Conservation (phyloP, 2,888 invertebrate genomes). For the Leptinotarsa haldemani region DNA sequence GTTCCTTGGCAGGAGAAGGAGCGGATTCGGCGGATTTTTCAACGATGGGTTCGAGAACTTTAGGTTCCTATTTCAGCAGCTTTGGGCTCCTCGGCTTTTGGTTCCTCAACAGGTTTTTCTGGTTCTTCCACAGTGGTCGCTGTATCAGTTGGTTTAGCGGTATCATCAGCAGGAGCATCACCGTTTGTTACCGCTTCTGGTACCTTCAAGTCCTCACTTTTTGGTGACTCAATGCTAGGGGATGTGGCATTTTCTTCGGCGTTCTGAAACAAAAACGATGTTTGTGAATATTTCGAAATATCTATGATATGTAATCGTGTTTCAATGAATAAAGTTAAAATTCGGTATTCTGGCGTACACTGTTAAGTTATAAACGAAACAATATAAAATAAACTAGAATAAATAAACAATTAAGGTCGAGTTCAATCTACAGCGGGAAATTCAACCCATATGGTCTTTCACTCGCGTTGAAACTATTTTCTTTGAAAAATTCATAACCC, state of each 20-base stretch:
- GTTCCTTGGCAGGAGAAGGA: slow-evolving; percentile 50
- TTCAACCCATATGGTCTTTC: neutral
- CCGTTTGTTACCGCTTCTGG: slow-evolving; percentile 49
- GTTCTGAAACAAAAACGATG: slow-evolving; percentile 56
- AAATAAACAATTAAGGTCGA: neutral
- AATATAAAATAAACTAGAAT: neutral
- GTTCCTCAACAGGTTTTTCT: slow-evolving; percentile 34
- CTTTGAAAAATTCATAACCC: slow-evolving; percentile 1
- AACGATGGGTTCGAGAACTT: slow-evolving; percentile 46
- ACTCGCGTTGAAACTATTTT: neutral
- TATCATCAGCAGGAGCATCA: slow-evolving; percentile 45
- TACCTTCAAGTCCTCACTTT: slow-evolving; percentile 50
- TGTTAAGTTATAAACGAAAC: neutral
- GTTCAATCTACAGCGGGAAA: neutral
- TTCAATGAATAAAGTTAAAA: neutral
- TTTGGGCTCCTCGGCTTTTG: slow-evolving; percentile 37
- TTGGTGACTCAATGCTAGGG: slow-evolving; percentile 59
- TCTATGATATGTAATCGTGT: too few relatives aligned
- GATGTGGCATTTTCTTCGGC: slow-evolving; percentile 59
- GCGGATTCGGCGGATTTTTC: slow-evolving; percentile 49
- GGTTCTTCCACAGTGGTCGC: slow-evolving; percentile 35
- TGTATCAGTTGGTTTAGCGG: slow-evolving; percentile 30
- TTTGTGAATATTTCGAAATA: neutral
- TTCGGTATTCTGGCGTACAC: neutral
- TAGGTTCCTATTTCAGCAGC: slow-evolving; percentile 44